These are phyloP conservation scores for Neodiprion fabricii DNA, from an alignment of 1,140 invertebrate species.

Conservation along the genomic window DNA sequence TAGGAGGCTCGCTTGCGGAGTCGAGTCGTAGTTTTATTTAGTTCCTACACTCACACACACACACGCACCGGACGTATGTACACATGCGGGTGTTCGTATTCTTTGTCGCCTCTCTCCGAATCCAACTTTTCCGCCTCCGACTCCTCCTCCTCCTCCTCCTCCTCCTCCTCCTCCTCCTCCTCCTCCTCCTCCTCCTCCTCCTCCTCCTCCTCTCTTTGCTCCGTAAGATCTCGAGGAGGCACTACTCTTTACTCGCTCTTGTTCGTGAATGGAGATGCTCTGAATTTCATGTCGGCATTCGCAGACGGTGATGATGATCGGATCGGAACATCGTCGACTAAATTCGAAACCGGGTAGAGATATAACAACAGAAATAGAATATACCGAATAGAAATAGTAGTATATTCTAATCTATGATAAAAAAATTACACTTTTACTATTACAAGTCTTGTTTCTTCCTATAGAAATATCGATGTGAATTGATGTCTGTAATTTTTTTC, in stretches of 20 bases:
- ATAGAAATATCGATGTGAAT: too few species aligned
- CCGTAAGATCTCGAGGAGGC: neutral
- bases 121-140: neutral
- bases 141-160: neutral
- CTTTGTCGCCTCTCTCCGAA: neutral
- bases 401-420: too few species aligned
- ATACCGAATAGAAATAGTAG: too few species aligned
- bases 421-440: too few species aligned
- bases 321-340: neutral
- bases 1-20: neutral
- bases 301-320: neutral
- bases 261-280: conserved; percentile 7
- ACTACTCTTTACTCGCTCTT: neutral
- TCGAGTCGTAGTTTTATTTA: neutral
- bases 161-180: neutral
- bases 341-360: neutral
- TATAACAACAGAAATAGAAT: neutral
- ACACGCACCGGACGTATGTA: too few species aligned
- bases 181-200: neutral
- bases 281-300: neutral
- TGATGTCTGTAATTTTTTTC: too few species aligned
- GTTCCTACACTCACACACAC: neutral
- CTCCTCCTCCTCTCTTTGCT: neutral
- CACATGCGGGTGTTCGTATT: too few species aligned
- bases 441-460: too few species aligned